phyloP scores from a whole-genome alignment of 2,888 invertebrate genomes.

The Nesidiocoris tenuis region DNA sequence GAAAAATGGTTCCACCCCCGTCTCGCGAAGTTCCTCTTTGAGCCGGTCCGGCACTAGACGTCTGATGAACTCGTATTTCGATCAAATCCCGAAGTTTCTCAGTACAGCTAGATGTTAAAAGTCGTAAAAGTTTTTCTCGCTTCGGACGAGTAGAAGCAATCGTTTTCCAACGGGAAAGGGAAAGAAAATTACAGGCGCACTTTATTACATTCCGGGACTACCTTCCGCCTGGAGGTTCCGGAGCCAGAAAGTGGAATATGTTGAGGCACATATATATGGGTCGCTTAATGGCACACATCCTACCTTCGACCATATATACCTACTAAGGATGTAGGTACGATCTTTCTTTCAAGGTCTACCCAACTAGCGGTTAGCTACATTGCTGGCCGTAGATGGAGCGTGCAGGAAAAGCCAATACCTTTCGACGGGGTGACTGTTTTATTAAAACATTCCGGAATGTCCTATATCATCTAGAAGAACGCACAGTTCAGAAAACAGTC shows the following conservation, averaged over 20 bases:
- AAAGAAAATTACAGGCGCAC: constrained; percentile 21
- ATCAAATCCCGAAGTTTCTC: background rate
- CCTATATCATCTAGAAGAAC: constrained; percentile 36
- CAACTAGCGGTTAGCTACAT: background rate
- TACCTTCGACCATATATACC: background rate
- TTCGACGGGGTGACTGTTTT: constrained; percentile 33
- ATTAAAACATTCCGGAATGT: constrained; percentile 37
- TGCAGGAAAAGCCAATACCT: constrained; percentile 25
- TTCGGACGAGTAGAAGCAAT: constrained; percentile 4
- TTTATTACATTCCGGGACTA: constrained; percentile 27
- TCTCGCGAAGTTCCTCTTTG: no score
- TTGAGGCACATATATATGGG: constrained; percentile 22
- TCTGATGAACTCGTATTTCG: no score
- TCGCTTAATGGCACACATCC: constrained; percentile 25
- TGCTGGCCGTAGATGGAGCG: background rate
- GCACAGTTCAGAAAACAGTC: constrained; percentile 23
- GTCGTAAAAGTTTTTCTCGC: background rate
- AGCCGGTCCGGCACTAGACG: no score
- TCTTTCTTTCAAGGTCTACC: no score
- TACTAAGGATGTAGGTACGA: background rate
- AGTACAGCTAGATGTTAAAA: background rate
- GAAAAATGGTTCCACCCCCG: no score
- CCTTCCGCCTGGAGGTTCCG: background rate
- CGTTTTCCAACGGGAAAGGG: constrained; percentile 10
- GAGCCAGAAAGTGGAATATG: background rate